Evolutionary conservation across 2,888 invertebrate species (phyloP).

Genomic region (Dione juno): DNA sequence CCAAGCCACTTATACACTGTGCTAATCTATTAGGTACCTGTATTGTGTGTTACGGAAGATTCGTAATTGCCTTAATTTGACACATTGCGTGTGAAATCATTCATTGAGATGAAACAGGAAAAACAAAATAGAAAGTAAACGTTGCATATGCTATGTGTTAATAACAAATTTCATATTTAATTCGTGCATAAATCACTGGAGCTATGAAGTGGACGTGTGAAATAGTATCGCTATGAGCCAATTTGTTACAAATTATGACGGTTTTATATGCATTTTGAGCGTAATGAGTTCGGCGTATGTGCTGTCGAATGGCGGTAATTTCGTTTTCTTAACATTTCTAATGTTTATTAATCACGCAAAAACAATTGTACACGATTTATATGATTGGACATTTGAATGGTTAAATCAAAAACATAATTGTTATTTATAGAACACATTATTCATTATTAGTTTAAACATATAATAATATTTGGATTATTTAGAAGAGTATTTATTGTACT

Average conservation of each 20-base stretch:
- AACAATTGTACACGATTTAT: not conserved
- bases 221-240: slow-evolving; percentile 7
- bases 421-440: too few relatives aligned
- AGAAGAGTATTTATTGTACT: too few relatives aligned
- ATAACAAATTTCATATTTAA: slow-evolving; percentile 34
- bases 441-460: too few relatives aligned
- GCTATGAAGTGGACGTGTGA: slow-evolving; percentile 1
- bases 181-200: slow-evolving; percentile 39
- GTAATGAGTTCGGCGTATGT: slow-evolving; percentile 4
- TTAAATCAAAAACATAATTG: too few relatives aligned
- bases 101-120: slow-evolving; percentile 35
- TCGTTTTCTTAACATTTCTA: not conserved
- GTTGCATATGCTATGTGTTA: slow-evolving; percentile 21
- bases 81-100: slow-evolving; percentile 39
- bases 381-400: not conserved
- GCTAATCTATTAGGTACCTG: not conserved
- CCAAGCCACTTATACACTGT: slow-evolving; percentile 4
- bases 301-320: slow-evolving; percentile 1
- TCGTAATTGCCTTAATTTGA: slow-evolving; percentile 37
- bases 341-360: not conserved
- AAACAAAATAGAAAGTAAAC: slow-evolving; percentile 40
- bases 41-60: slow-evolving; percentile 20
- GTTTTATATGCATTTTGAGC: slow-evolving; percentile 10
- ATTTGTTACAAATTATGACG: slow-evolving; percentile 27
- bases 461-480: too few relatives aligned